Base-by-base conservation (phyloP, 2,888 invertebrate species). In the Cephus sareptanus region DNA sequence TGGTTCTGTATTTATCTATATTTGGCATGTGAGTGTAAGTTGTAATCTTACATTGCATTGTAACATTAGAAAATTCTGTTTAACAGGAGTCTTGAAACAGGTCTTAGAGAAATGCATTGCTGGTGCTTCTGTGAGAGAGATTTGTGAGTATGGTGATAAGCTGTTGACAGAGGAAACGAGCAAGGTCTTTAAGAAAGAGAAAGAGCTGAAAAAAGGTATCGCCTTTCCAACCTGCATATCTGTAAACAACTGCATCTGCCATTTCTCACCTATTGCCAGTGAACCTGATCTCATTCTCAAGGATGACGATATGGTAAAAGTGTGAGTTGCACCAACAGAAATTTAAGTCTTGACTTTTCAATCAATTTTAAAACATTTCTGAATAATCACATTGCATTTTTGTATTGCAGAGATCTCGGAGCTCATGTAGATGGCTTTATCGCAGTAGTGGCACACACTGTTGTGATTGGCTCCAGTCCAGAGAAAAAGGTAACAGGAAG, bases 161-260 rank as follows among this genome's bases (percentile, higher is more conserved):
- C 93, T 96, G 83, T 92, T 99, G 81, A 89, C 94, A 75, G 98
- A 99, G 85, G 98, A 98, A 93, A 98, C 99, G 71, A 95, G 95
- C 84, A 98, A 98, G 93, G 97, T 98, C 82, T 99, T 98, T 93
- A 99, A 99, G 93, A 99, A 98, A 90, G 98, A 99, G 91, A 99
- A 99, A 91, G 98, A 99, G 85, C 94, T 99, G 87, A 98, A 98
- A 92, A 99, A 99, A 93, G 99, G 98, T 86, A 97, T 99, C 90
- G 99, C 99, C 70, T 99, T 99, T 92, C 99, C 99, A 77, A 99
- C 99, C 80, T 99, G 99, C 93, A 95, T 99, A 82, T 99, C 99
- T 33, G 96, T 98, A 79, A 99, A 99, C 93, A 99, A 99, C 92
- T 99, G 99, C 93, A 98, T 99, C 92, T 99, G 99, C 92, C 99